Percentiles rank a stretch among this genome's conserved stretches.
Evolutionary conservation across 2,797 vertebrate genomes (phyloP).

Genomic region (Ptychobarbus kaznakovi): DNA sequence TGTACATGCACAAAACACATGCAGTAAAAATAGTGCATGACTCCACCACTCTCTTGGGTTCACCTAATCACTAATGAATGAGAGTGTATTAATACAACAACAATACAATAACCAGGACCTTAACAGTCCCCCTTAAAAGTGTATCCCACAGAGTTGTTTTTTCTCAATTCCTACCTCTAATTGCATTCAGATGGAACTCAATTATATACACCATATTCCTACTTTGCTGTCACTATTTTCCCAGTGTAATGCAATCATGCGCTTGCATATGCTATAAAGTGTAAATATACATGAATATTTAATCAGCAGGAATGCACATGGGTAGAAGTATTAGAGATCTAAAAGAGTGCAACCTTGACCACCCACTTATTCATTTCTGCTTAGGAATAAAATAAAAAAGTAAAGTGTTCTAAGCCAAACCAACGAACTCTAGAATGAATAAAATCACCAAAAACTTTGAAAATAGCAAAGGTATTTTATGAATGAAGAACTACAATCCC

Average conservation of each 20-base stretch:
- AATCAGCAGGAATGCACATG: not conserved
- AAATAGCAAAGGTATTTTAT: not conserved
- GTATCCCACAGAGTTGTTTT: not conserved
- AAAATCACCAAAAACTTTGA: not conserved
- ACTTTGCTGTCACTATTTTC: not conserved
- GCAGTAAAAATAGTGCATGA: not conserved
- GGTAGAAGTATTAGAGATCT: not conserved
- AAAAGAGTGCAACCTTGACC: not conserved
- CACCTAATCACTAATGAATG: conserved; percentile 30
- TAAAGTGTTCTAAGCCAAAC: not conserved
- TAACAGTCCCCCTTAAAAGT: not conserved
- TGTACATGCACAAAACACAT: not conserved
- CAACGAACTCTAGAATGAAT: not conserved
- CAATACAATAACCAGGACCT: conserved; percentile 8
- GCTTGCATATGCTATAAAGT: not conserved
- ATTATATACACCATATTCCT: not conserved
- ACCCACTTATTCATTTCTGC: not conserved
- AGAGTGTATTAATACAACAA: not conserved
- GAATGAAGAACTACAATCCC: not conserved
- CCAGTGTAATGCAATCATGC: not conserved
- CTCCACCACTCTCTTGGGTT: not conserved
- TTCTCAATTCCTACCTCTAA: not conserved
- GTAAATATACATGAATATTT: not conserved
- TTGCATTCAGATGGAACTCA: not conserved
- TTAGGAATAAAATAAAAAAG: not conserved